Conservation (phyloP, 2,113 vertebrate species). For the Zosterops japonicus region DNA sequence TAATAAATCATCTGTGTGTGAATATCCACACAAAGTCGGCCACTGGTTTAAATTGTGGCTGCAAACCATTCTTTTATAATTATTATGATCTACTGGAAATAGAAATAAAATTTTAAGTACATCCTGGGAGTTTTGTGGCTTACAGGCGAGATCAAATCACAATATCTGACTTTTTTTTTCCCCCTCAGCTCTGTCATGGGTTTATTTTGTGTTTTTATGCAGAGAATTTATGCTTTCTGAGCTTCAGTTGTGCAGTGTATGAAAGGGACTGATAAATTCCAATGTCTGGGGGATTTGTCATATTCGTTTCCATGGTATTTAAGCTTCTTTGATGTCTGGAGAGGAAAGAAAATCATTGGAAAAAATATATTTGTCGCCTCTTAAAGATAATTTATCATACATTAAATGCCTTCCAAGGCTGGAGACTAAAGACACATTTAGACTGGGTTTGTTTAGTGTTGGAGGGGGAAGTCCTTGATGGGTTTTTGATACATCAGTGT, state of each 20-base stretch:
- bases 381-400: not conserved
- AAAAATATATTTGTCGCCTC: not conserved
- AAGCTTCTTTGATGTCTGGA: not conserved
- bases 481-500: not conserved
- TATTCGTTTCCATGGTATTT: not conserved
- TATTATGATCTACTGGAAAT: not conserved
- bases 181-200: not conserved
- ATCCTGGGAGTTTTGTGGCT: not conserved
- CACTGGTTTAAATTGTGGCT: not conserved
- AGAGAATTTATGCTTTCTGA: not conserved
- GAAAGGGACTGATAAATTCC: not conserved
- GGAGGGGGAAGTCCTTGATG: not conserved
- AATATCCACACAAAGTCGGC: not conserved
- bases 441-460: not conserved
- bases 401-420: not conserved
- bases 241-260: not conserved
- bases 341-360: not conserved
- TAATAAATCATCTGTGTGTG: not conserved
- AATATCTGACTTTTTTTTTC: not conserved
- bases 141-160: not conserved
- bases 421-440: not conserved
- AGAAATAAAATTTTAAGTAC: not conserved
- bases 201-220: not conserved
- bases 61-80: not conserved
- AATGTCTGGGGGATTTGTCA: not conserved